Conservation (phyloP, 2,888 invertebrate genomes). For the Caenorhabditis sp. region DNA sequence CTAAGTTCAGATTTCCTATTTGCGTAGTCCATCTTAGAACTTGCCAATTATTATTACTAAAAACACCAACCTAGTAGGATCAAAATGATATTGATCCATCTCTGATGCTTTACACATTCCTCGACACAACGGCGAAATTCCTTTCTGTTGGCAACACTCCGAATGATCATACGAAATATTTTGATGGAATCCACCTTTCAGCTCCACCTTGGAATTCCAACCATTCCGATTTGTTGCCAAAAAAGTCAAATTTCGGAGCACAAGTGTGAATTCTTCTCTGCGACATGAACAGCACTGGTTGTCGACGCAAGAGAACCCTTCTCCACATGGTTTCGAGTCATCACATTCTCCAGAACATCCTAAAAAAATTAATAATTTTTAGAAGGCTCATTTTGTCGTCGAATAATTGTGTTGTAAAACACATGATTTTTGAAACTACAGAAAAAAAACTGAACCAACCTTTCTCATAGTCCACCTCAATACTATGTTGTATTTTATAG, state of each 20-base stretch:
- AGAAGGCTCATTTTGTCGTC: no score
- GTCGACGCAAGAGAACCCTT: slow-evolving; percentile 51
- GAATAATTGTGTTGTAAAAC: no score
- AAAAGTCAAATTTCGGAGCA: slow-evolving; percentile 64
- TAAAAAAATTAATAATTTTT: no score
- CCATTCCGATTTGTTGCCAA: slow-evolving; percentile 59
- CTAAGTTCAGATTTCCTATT: no score
- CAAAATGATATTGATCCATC: slow-evolving; percentile 65
- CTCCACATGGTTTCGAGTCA: slow-evolving; percentile 41
- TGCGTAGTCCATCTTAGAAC: no score
- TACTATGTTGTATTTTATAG: slow-evolving; percentile 59
- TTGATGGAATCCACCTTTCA: slow-evolving; percentile 64
- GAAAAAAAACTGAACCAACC: no score
- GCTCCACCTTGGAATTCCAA: slow-evolving; percentile 67
- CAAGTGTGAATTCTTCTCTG: slow-evolving; percentile 63
- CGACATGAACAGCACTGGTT: slow-evolving; percentile 59
- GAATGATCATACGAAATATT: slow-evolving; percentile 68
- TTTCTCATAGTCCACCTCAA: slow-evolving; percentile 53
- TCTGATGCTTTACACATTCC: slow-evolving; percentile 78
- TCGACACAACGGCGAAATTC: slow-evolving; percentile 82
- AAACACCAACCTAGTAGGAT: slow-evolving; percentile 53
- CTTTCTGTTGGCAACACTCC: slow-evolving; percentile 82
- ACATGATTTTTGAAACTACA: no score
- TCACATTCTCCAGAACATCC: slow-evolving; percentile 51
- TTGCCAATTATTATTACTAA: no score